Evolutionary conservation across 2,888 invertebrate species (phyloP).

Genomic region (Caenorhabditis becei): DNA sequence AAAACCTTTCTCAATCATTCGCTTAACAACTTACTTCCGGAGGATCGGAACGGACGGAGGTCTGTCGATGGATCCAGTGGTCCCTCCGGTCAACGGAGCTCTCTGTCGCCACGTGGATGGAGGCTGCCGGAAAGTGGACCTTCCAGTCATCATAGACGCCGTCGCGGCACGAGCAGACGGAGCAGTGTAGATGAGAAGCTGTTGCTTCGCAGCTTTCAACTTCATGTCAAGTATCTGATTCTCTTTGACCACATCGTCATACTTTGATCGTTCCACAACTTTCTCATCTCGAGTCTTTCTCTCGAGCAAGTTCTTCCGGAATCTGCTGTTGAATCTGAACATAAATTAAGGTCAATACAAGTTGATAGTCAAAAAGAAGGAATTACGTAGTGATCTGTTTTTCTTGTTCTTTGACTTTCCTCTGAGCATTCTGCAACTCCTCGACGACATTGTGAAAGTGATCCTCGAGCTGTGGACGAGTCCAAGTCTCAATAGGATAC

Average conservation of each 20-base stretch:
- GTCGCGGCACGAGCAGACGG: slow-evolving; percentile 72
- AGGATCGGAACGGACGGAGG: slow-evolving; percentile 14
- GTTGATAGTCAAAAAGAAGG: too few species aligned
- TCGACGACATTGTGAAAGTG: slow-evolving; percentile 71
- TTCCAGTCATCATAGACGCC: slow-evolving; percentile 69
- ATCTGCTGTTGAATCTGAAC: slow-evolving; percentile 69
- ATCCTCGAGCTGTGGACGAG: slow-evolving; percentile 78
- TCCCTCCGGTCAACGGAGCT: slow-evolving; percentile 22
- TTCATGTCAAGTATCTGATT: slow-evolving; percentile 68
- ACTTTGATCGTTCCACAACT: slow-evolving; percentile 63
- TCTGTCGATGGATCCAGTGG: slow-evolving; percentile 48
- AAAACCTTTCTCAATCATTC: background rate
- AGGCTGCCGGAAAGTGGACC: slow-evolving; percentile 63
- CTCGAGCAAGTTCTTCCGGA: slow-evolving; percentile 63
- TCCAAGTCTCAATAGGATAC: slow-evolving; percentile 78
- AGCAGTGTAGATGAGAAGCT: slow-evolving; percentile 76
- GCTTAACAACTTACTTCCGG: slow-evolving; percentile 28
- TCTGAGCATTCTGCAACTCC: slow-evolving; percentile 64
- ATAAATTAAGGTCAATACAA: background rate
- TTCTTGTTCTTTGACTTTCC: slow-evolving; percentile 72
- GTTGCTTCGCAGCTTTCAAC: slow-evolving; percentile 76
- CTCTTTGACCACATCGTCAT: slow-evolving; percentile 63
- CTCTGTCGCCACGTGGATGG: slow-evolving; percentile 51
- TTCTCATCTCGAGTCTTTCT: slow-evolving; percentile 52
- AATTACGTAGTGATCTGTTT: slow-evolving; percentile 73